These are phyloP conservation scores for Timandra comae DNA, from an alignment of 2,888 invertebrate genomes.

Conservation along the genomic window DNA sequence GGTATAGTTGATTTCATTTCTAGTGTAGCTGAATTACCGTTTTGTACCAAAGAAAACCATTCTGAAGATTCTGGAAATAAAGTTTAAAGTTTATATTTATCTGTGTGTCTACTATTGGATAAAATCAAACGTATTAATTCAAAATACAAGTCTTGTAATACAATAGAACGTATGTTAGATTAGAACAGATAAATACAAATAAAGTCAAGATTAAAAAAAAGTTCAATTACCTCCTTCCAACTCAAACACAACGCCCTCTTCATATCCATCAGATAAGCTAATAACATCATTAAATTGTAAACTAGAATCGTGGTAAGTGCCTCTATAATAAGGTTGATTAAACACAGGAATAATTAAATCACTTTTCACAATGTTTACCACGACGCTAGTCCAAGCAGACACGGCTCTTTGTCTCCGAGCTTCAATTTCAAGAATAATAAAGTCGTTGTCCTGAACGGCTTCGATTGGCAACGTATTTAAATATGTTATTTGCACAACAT, in stretches of 20 bases:
- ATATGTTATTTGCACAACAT: slow-evolving; percentile 28
- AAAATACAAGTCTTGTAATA: no score
- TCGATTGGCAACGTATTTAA: slow-evolving; percentile 25
- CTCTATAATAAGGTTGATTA: no score
- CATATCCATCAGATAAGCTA: no score
- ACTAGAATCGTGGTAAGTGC: no score
- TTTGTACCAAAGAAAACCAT: slow-evolving; percentile 21
- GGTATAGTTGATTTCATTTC: slow-evolving; percentile 17
- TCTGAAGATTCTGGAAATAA: slow-evolving; percentile 23
- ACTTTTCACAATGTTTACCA: slow-evolving; percentile 20
- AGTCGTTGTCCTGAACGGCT: slow-evolving; percentile 23
- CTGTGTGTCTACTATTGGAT: no score
- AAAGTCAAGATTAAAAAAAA: no score
- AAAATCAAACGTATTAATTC: no score
- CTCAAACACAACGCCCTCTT: no score
- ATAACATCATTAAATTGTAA: no score
- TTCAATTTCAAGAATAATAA: slow-evolving; percentile 27
- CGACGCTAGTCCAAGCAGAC: slow-evolving; percentile 28
- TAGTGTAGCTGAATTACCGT: slow-evolving; percentile 18
- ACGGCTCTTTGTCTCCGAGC: slow-evolving; percentile 24
- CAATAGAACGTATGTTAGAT: no score
- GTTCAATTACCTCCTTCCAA: no score
- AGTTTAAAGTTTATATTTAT: slow-evolving; percentile 23
- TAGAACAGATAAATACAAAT: no score
- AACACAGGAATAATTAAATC: background rate